phyloP scores from a whole-genome alignment of 2,113 vertebrate species.

The Dipodomys merriami region DNA sequence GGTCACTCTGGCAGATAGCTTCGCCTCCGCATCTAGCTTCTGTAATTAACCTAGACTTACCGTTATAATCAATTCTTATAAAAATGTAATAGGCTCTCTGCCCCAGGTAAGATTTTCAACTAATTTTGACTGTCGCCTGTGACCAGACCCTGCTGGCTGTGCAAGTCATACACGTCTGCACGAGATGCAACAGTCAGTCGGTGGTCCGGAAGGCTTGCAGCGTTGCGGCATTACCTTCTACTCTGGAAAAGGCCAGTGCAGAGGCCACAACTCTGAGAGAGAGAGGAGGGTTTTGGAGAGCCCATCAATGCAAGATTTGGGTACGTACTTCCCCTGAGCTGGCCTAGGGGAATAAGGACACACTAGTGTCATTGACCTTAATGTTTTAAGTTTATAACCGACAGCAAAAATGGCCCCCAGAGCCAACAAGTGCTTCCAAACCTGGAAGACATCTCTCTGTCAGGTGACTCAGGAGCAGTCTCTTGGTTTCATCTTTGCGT shows the following conservation, averaged over 20 bases:
- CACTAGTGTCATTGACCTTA: not conserved
- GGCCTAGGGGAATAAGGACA: too few species aligned
- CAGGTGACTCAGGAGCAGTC: too few species aligned
- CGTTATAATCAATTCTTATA: not conserved
- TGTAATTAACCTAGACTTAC: not conserved
- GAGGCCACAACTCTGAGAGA: not conserved
- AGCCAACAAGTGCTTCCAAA: not conserved
- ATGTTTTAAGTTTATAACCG: not conserved
- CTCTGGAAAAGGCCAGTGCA: not conserved
- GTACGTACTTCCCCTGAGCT: not conserved
- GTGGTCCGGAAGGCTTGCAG: too few species aligned
- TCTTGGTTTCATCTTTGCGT: not conserved
- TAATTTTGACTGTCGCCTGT: not conserved
- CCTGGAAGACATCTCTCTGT: too few species aligned
- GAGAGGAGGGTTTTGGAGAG: not conserved
- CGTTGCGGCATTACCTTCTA: not conserved
- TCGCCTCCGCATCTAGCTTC: not conserved
- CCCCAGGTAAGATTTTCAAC: not conserved
- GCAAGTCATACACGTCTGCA: not conserved
- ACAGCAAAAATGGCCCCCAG: accelerated
- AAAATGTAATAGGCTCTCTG: not conserved
- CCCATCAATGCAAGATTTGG: not conserved
- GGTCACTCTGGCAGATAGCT: not conserved
- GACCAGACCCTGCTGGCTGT: accelerated
- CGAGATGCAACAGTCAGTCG: too few species aligned